Base-by-base conservation (phyloP, 2,888 invertebrate genomes). In the Eudemis profundana region DNA sequence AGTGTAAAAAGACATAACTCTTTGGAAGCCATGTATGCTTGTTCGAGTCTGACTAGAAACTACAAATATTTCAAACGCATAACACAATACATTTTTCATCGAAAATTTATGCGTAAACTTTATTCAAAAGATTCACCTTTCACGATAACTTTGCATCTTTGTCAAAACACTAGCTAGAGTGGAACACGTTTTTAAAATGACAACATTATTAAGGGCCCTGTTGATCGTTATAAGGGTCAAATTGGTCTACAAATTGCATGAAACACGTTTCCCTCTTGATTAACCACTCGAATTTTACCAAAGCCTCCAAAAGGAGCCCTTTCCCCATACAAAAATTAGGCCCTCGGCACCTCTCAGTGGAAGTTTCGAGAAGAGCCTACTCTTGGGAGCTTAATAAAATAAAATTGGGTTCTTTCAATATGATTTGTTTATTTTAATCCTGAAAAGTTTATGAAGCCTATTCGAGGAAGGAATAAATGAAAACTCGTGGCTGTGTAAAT, bases 191-290 rank as follows among this genome's bases (percentile, higher is more conserved):
- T 70, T 57, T 53, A 76, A 81, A 82, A 81, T 76, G 78, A 78
- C 81, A 82, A 72, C 74, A 73, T 78, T 79, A 78, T 83, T 83
- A 82, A 70, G 76, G 72, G 70, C 81, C 76, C 74, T 74, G 78
- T 83, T 83, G 83, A 79, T 79, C 78, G 82, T 84, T 85, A 84
- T 84, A 83, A 83, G 83, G 88, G 82, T 86, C 84, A 80, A 87
- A 86, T 83, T 74, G 85, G 80, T 74, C 79, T 83, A 84, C 85
- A 86, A 88, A 88, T 86, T 87, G 81, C 73, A 75, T 78, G 75
- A 83, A 85, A 86, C 83, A 84, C 80, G 81, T 77, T 72, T 70
- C 81, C 76, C 83, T 76, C 81, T 87, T 88, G 86, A 89, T 89
- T 89, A 89, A 64, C 64, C 57, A 59, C 50, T 59, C 57, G 50